phyloP scores from a whole-genome alignment of 2,113 vertebrate species.

The Rhabdornis inornatus region DNA sequence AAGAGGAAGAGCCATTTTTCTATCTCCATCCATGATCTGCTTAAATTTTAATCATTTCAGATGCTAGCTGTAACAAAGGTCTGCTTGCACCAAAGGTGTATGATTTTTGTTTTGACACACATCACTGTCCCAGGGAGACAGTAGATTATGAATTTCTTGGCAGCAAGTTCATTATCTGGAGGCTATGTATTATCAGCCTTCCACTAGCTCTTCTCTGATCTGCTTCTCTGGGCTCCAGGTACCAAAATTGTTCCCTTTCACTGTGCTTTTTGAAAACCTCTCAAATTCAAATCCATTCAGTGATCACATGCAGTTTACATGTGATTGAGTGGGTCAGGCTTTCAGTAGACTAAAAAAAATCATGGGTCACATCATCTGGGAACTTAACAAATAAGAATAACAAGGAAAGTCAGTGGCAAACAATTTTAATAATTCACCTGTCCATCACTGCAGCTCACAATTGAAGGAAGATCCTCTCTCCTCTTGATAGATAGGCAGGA shows the following conservation, averaged over 20 bases:
- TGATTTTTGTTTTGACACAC: conserved; percentile 31
- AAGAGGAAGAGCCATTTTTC: not conserved
- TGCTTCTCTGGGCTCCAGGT: not conserved
- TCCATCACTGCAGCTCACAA: conserved; percentile 35
- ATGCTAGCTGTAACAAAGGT: not conserved
- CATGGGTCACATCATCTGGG: not conserved
- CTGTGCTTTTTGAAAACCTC: not conserved
- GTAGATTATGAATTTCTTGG: not conserved
- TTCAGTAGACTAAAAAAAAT: not conserved
- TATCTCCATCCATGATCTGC: not conserved
- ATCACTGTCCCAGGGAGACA: not conserved
- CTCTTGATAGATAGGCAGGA: conserved; percentile 32
- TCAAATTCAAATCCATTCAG: not conserved
- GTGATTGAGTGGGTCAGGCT: not conserved
- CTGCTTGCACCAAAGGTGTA: not conserved
- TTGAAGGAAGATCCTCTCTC: conserved; percentile 26
- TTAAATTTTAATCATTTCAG: conserved; percentile 10
- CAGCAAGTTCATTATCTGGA: conserved; percentile 5
- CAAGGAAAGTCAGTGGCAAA: conserved; percentile 13
- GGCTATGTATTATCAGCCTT: not conserved
- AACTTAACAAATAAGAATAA: conserved; percentile 49
- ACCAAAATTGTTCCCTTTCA: not conserved
- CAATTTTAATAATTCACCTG: conserved; percentile 67
- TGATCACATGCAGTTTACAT: not conserved
- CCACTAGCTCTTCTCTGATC: not conserved